Evolutionary conservation across 2,888 invertebrate genomes (phyloP), one percentile per base, ranked within the genome.

Genomic region (Drosophila gaucha): DNA sequence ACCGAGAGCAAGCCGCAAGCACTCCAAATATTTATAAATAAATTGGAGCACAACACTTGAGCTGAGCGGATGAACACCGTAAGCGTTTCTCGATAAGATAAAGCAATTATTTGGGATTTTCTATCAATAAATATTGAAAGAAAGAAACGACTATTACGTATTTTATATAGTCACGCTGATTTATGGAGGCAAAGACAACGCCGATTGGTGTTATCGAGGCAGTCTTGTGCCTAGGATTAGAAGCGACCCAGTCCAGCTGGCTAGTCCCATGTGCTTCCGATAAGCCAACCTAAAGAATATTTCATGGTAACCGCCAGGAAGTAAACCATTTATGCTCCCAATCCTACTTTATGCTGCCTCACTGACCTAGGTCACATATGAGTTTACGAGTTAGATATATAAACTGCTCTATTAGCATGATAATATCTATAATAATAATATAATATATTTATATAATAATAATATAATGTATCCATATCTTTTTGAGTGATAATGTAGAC

Each of bases 41-140:
- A 9, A 12, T 36, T 35, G 35, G 5, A 20, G 38, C 24, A 9
- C 6, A 35, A 24, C 31, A 36, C 36, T 71, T 35, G 26, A 38
- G 24, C 2, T 24, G 26, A 6, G 2, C 22, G 33, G 18, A 6
- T 9, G 16, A 26, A 6, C 10, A 9, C 18, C 38, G 38, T 59
- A 16, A 41, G 28, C 46, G 49, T 35, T 64, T 26, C 10, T 14
- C 64, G 79, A 72, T 82, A 59, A 82, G 80, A 82, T 80, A 79
- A 59, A 6, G 18, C 20, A 58, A 64, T 36, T 55, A 52, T 50
- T 62, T 54, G 2, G 56, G 65, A 43, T 66, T 80, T 79, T 59
- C 58, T 66, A 68, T 43, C 74, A 67, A 74, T 77, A 77, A 77
- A 80, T 76, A 58, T 6, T 43, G 16, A 50, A 26, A 20, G 43